Conservation (phyloP, 2,888 invertebrate species). For the Seira sanloemensis region DNA sequence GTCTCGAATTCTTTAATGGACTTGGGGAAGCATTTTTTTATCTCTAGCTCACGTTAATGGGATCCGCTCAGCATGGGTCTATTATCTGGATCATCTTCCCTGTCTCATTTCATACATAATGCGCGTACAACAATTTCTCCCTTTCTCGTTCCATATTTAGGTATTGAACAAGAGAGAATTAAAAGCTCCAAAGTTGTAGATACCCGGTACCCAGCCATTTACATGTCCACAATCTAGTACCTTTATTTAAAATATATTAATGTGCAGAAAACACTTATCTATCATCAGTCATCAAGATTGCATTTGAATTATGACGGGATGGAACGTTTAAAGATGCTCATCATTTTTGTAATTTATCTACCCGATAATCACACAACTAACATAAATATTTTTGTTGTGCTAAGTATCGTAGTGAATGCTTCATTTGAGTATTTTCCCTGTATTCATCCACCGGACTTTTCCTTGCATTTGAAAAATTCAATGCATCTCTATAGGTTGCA, state of each 20-base stretch:
- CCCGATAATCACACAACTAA: conserved; percentile 51
- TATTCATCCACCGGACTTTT: no score
- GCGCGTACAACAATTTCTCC: conserved; percentile 15
- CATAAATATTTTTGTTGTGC: conserved; percentile 15
- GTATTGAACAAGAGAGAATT: not conserved
- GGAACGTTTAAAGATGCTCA: conserved; percentile 25
- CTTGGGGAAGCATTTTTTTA: conserved; percentile 1
- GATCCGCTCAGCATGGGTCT: conserved; percentile 55
- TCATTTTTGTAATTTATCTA: conserved; percentile 49
- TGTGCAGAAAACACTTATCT: conserved; percentile 15
- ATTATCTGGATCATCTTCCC: conserved; percentile 59
- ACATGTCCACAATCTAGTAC: not conserved
- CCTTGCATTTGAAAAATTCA: not conserved
- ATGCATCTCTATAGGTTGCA: not conserved
- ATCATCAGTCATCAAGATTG: conserved; percentile 13
- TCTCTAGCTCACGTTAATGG: conserved; percentile 51
- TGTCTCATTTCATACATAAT: conserved; percentile 49
- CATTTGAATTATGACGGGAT: conserved; percentile 10
- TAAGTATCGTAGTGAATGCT: conserved; percentile 44
- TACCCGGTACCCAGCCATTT: conserved; percentile 1
- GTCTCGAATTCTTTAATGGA: conserved; percentile 6
- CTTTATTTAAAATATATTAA: not conserved
- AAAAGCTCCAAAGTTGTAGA: not conserved
- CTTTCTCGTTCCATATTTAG: conserved; percentile 3
- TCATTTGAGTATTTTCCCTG: not conserved